Evolutionary conservation across 2,888 invertebrate species (phyloP).

Genomic region (Iselma pallidipennis): DNA sequence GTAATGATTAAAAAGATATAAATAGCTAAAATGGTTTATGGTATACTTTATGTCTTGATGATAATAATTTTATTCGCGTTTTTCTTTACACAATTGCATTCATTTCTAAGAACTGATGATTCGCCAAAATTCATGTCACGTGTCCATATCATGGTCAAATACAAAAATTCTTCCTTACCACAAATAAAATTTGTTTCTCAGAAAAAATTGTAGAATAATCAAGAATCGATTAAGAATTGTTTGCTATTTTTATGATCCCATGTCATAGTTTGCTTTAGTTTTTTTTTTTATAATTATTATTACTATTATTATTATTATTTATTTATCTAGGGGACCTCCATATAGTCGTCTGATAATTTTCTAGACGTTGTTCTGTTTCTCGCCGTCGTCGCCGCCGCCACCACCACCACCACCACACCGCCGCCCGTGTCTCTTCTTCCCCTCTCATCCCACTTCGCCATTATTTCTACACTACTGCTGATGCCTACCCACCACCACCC

Average conservation of each 20-base stretch:
- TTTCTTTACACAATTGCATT: neutral
- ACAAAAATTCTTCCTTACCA: neutral
- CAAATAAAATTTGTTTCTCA: no score
- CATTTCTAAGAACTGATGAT: neutral
- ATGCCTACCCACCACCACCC: constrained; percentile 8
- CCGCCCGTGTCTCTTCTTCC: neutral
- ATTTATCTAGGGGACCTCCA: neutral
- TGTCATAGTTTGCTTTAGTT: no score
- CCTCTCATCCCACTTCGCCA: constrained; percentile 11
- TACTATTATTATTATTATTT: neutral
- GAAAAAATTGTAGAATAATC: neutral
- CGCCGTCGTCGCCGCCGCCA: neutral
- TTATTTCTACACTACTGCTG: neutral
- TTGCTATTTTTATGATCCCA: no score
- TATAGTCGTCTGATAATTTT: neutral
- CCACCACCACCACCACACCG: constrained; percentile 4
- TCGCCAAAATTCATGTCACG: neutral
- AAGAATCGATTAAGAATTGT: no score
- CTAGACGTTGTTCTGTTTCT: neutral
- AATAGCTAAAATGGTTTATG: no score
- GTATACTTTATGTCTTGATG: no score
- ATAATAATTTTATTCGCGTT: no score
- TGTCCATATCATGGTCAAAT: neutral
- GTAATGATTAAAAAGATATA: no score
- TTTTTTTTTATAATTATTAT: no score